Conservation (phyloP, 2,888 invertebrate species). For the Oxytorus armatus region DNA sequence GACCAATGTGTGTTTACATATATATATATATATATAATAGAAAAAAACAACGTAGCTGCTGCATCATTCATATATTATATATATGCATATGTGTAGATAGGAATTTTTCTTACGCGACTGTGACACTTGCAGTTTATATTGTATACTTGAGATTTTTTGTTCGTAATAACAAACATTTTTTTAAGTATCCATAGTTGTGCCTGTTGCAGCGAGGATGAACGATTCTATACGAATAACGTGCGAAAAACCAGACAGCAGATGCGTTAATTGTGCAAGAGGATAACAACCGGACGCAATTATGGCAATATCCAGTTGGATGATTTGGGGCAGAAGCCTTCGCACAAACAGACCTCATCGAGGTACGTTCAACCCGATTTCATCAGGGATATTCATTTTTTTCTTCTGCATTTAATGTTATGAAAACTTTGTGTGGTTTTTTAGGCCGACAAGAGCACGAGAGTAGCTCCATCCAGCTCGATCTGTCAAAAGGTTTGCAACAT, state of each 20-base stretch:
- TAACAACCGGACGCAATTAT: conserved; percentile 81
- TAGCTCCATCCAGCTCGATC: conserved; percentile 86
- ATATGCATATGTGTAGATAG: too few relatives aligned
- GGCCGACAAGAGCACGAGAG: conserved; percentile 86
- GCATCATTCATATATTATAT: too few relatives aligned
- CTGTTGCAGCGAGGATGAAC: conserved; percentile 77
- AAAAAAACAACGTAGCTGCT: too few relatives aligned
- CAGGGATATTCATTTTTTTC: conserved; percentile 64
- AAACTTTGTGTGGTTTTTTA: conserved; percentile 71
- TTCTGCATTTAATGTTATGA: conserved; percentile 42
- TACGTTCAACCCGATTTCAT: conserved; percentile 75
- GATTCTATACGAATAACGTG: conserved; percentile 71
- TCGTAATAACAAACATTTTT: too few relatives aligned
- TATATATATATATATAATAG: too few relatives aligned
- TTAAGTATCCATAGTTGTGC: too few relatives aligned
- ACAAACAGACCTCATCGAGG: conserved; percentile 84
- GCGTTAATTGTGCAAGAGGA: conserved; percentile 77
- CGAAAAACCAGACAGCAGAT: conserved; percentile 75
- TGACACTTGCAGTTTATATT: too few relatives aligned
- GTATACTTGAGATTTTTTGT: too few relatives aligned
- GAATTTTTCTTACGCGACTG: too few relatives aligned
- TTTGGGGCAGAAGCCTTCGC: conserved; percentile 84
- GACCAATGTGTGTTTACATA: too few relatives aligned
- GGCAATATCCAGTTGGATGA: conserved; percentile 86
- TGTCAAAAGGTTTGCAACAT: conserved; percentile 85